Conservation (phyloP, 1,140 invertebrate species). For the Drosophila chauvacae region DNA sequence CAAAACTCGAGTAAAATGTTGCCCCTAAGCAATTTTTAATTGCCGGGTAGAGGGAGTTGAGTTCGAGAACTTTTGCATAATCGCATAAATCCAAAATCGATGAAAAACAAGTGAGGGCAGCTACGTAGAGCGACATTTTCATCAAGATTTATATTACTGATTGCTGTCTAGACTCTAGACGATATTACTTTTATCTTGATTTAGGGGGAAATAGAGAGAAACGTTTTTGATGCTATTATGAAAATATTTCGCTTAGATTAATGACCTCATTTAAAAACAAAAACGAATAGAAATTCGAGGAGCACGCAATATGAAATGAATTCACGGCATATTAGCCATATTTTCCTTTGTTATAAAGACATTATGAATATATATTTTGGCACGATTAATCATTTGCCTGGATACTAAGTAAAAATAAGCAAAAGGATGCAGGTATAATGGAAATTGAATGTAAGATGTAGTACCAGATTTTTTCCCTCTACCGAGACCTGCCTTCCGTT, state of each 20-base stretch:
- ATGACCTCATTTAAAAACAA: conserved; percentile 19
- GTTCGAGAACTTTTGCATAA: conserved; percentile 34
- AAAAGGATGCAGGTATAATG: conserved; percentile 1
- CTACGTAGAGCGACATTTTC: conserved; percentile 13
- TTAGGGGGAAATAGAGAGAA: background rate
- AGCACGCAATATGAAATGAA: conserved; percentile 14
- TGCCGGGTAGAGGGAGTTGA: conserved; percentile 11
- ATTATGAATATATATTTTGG: background rate
- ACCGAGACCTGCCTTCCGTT: conserved; percentile 4
- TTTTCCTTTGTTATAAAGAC: conserved; percentile 8
- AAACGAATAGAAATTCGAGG: conserved; percentile 12
- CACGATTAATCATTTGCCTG: conserved; percentile 14
- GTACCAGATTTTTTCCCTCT: background rate
- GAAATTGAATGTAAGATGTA: conserved; percentile 7
- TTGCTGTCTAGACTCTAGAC: conserved; percentile 14
- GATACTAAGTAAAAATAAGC: background rate
- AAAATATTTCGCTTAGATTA: conserved; percentile 2
- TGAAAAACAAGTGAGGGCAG: conserved; percentile 8
- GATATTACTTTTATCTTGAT: conserved; percentile 7
- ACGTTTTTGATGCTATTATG: conserved; percentile 12
- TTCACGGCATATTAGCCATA: conserved; percentile 1
- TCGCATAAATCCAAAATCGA: conserved; percentile 39
- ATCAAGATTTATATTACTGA: conserved; percentile 13
- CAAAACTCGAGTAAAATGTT: conserved; percentile 14
- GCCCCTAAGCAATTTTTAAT: conserved; percentile 44